Evolutionary conservation across 35 echinoderm and acorn worm species (phyloP).

Genomic region (Heliocidaris erythrogramma): DNA sequence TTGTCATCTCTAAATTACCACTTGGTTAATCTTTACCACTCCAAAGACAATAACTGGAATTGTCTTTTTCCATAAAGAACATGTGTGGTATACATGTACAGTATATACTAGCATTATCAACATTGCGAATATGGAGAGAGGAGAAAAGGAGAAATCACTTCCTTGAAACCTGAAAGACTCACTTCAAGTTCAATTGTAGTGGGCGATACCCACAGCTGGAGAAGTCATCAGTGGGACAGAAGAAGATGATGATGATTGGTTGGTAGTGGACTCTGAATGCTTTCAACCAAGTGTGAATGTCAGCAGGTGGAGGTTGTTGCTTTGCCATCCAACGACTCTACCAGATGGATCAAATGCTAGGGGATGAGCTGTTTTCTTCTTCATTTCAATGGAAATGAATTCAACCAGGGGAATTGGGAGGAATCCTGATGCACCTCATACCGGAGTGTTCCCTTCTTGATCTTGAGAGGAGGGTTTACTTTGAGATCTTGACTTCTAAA

Average conservation of each 20-base stretch:
- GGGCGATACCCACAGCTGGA: background rate
- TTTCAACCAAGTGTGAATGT: background rate
- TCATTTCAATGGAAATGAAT: background rate
- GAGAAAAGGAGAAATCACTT: background rate
- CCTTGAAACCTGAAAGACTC: slow-evolving; percentile 1
- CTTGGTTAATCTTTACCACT: too few relatives aligned
- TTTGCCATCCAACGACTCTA: background rate
- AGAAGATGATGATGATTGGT: background rate
- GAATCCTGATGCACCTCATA: background rate
- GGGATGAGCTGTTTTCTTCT: background rate
- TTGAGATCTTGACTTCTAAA: too few relatives aligned
- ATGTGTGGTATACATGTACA: too few relatives aligned
- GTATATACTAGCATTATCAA: too few relatives aligned
- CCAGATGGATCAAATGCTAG: background rate
- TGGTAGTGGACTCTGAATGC: background rate
- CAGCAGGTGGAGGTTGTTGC: slow-evolving; percentile 14
- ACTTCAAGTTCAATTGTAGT: slow-evolving; percentile 3
- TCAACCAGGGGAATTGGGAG: background rate
- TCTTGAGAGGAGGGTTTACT: too few relatives aligned
- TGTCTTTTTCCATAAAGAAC: too few relatives aligned
- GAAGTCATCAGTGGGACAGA: background rate
- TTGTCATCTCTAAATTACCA: too few relatives aligned
- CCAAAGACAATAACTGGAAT: too few relatives aligned
- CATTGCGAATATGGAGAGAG: background rate
- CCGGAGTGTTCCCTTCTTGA: too few relatives aligned